Evolutionary conservation across 2,888 invertebrate genomes (phyloP).

Genomic region (Trichopria drosophilae): DNA sequence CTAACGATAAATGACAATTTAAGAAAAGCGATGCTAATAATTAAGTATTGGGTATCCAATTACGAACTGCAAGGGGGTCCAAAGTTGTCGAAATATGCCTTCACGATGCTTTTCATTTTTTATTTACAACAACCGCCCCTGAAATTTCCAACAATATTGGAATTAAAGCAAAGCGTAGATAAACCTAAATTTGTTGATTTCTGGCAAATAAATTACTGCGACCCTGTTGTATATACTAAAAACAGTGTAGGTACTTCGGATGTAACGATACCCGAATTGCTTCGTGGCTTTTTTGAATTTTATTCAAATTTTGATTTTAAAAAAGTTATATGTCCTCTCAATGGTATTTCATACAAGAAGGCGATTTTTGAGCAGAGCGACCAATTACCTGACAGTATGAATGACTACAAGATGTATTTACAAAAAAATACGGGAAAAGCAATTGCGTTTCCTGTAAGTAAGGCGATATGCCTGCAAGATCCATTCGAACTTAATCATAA

Average conservation of each 20-base stretch:
- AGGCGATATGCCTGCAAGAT: slow-evolving; percentile 67
- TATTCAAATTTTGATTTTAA: slow-evolving; percentile 67
- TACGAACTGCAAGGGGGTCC: slow-evolving; percentile 57
- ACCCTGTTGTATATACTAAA: slow-evolving; percentile 44
- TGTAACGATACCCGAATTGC: slow-evolving; percentile 59
- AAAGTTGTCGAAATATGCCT: slow-evolving; percentile 70
- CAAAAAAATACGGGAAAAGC: slow-evolving; percentile 26
- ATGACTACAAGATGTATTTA: slow-evolving; percentile 59
- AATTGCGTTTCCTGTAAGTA: slow-evolving; percentile 31
- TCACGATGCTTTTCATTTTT: slow-evolving; percentile 70
- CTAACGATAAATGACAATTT: slow-evolving; percentile 65
- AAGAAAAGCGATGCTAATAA: slow-evolving; percentile 64
- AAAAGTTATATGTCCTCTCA: slow-evolving; percentile 66
- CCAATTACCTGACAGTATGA: slow-evolving; percentile 58
- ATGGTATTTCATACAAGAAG: slow-evolving; percentile 62
- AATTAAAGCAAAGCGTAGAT: slow-evolving; percentile 58
- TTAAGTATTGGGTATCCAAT: slow-evolving; percentile 73
- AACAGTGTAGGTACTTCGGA: slow-evolving; percentile 39
- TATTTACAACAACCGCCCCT: slow-evolving; percentile 68
- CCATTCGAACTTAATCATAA: slow-evolving; percentile 69
- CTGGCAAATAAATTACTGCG: slow-evolving; percentile 67
- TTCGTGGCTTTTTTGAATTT: slow-evolving; percentile 71
- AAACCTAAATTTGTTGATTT: slow-evolving; percentile 57
- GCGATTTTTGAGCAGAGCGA: slow-evolving; percentile 55
- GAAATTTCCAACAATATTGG: slow-evolving; percentile 62